These are phyloP conservation scores for Myotis yumanensis DNA, from an alignment of 2,113 vertebrate species.

Conservation along the genomic window DNA sequence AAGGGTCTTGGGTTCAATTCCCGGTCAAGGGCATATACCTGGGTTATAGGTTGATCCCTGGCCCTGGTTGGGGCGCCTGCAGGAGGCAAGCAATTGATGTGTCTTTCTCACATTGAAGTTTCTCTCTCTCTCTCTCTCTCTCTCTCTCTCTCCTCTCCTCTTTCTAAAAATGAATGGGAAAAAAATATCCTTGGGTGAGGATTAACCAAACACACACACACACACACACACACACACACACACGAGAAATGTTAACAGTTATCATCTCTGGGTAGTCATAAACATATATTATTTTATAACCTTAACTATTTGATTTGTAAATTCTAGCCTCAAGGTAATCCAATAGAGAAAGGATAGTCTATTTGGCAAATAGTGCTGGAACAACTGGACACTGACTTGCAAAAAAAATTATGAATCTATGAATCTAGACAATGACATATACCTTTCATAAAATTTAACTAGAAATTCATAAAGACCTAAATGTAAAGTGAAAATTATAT, in stretches of 20 bases:
- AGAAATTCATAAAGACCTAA: not conserved
- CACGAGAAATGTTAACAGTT: not conserved
- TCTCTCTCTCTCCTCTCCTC: too few relatives aligned
- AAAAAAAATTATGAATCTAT: not conserved
- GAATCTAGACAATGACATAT: not conserved
- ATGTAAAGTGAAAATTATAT: not conserved
- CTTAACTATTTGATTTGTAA: not conserved
- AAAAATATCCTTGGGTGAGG: too few relatives aligned
- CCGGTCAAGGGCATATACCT: too few relatives aligned
- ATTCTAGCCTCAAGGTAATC: not conserved
- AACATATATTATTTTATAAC: not conserved
- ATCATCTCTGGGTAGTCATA: not conserved
- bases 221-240: not conserved
- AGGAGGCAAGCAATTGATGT: too few relatives aligned
- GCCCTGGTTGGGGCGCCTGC: too few relatives aligned
- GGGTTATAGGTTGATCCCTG: too few relatives aligned
- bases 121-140: too few relatives aligned
- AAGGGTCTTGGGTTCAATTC: too few relatives aligned
- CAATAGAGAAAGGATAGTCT: not conserved
- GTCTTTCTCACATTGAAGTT: too few relatives aligned
- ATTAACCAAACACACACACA: too few relatives aligned
- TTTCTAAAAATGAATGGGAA: too few relatives aligned
- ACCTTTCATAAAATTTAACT: not conserved
- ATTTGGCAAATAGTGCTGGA: not conserved
- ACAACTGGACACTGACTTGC: not conserved